Base-by-base conservation (phyloP, 2,888 invertebrate genomes). In the Watsonalla cultraria region DNA sequence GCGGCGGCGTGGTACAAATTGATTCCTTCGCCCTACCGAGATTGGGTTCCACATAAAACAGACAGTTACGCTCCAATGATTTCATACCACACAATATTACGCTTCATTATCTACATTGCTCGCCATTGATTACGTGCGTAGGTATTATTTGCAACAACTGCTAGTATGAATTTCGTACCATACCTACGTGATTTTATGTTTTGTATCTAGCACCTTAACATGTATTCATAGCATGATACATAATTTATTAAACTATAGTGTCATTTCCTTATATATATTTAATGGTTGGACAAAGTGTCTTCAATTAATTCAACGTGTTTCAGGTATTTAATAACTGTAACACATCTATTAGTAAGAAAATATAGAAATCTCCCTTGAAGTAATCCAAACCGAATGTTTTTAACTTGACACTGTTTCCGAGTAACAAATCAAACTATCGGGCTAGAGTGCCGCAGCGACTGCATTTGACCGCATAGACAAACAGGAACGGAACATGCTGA, bases 1-100 rank as follows among this genome's bases (percentile, higher is more conserved):
- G 65, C 65, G 68, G 65, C 65, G 68, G 64, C 64, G 65, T 59
- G 59, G 74, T 68, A 72, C 75, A 80, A 80, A 83, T 80, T 81
- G 79, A 80, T 80, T 80, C 71, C 68, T 66, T 62, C 58, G 58
- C 57, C 55, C 64, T 73, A 70, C 55, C 52, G 63, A 64, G 70
- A 67, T 59, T 51, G 58, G 61, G 64, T 53, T 56, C 58, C 66
- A 68, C 66, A 65, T 60, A 65, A 66, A 72, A 69, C 66, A 67
- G 63, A 56, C 57, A 68, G 61, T 69, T 60, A 67, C 61, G 60
- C 56, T 57, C 63, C 68, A 66, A 72, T 68, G 64, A 67, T 67
- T 69, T 67, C 65, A 58, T 63, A 5, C 42, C 42, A 42, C 42
- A 11, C 11, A 42, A 11, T 42, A 5, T 42, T 42, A 42, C 11